Evolutionary conservation across 2,888 invertebrate species (phyloP).

Genomic region (Nymphalis c-album): DNA sequence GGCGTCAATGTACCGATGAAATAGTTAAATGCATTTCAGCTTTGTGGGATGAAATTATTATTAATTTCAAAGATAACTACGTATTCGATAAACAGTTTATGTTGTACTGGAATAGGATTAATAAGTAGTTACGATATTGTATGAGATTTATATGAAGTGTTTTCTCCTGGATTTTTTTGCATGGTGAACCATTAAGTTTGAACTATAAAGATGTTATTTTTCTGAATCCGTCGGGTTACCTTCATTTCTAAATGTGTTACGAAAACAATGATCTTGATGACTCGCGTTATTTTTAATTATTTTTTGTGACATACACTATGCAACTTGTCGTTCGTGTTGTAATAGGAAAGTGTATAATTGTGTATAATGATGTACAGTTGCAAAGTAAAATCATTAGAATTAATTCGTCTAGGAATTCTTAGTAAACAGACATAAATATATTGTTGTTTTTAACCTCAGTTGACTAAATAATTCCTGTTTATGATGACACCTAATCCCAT

Average conservation of each 20-base stretch:
- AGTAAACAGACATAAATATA: slow-evolving; percentile 59
- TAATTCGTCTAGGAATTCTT: slow-evolving; percentile 1
- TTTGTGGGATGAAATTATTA: background rate
- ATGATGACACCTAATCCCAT: slow-evolving; percentile 81
- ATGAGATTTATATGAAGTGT: background rate
- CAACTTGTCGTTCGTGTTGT: background rate
- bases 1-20: slow-evolving; percentile 28
- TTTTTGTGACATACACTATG: too few relatives aligned
- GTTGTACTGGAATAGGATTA: too few relatives aligned
- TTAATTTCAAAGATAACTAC: background rate
- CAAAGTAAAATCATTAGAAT: background rate
- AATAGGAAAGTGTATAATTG: background rate
- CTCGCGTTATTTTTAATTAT: too few relatives aligned
- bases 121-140: too few relatives aligned
- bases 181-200: background rate
- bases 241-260: background rate
- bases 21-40: slow-evolving; percentile 18
- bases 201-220: background rate
- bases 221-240: background rate
- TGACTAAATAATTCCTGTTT: slow-evolving; percentile 80
- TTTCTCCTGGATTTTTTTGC: background rate
- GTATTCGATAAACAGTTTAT: background rate
- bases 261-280: too few relatives aligned
- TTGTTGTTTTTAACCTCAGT: slow-evolving; percentile 78
- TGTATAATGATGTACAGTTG: background rate